A percentile compares a stretch with the other conserved stretches of the same genome.
Evolutionary conservation across 1,140 invertebrate species (phyloP).

Genomic region (Drosophila pandora): DNA sequence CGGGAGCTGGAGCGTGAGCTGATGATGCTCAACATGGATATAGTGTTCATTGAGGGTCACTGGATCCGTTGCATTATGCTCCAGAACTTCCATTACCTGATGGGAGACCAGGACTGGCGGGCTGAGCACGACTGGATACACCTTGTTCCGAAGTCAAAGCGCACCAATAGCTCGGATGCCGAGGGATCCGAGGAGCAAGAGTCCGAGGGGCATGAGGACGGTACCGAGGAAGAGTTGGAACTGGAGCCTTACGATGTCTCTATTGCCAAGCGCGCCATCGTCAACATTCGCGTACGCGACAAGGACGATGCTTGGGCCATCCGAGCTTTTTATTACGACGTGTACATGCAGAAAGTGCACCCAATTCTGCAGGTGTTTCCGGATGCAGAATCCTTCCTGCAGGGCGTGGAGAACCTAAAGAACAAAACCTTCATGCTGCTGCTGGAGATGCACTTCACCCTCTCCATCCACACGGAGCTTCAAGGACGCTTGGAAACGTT

Average conservation of each 20-base stretch:
- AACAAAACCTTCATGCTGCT: slow-evolving; percentile 74
- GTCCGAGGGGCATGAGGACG: neutral
- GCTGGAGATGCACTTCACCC: slow-evolving; percentile 75
- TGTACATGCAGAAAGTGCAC: slow-evolving; percentile 67
- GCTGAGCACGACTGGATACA: slow-evolving; percentile 79
- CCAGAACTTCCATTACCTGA: slow-evolving; percentile 80
- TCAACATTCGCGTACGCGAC: slow-evolving; percentile 75
- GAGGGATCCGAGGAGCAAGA: slow-evolving; percentile 10
- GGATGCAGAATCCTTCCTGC: slow-evolving; percentile 57
- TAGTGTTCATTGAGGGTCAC: slow-evolving; percentile 77
- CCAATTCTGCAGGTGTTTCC: slow-evolving; percentile 74
- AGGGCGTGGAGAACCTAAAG: slow-evolving; percentile 70
- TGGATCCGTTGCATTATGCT: slow-evolving; percentile 79
- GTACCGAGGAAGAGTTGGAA: slow-evolving; percentile 12
- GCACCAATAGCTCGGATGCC: neutral
- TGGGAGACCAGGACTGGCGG: slow-evolving; percentile 78
- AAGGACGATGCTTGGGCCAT: slow-evolving; percentile 83
- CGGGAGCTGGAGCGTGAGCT: slow-evolving; percentile 68
- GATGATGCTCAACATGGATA: slow-evolving; percentile 78
- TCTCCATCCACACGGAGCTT: slow-evolving; percentile 72
- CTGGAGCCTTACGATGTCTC: slow-evolving; percentile 47
- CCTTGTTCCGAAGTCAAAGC: slow-evolving; percentile 28
- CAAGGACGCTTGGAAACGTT: slow-evolving; percentile 67
- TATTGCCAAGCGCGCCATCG: slow-evolving; percentile 66
- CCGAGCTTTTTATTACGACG: slow-evolving; percentile 71